Evolutionary conservation across 2,797 vertebrate species (phyloP).

Genomic region (Scyliorhinus canicula): DNA sequence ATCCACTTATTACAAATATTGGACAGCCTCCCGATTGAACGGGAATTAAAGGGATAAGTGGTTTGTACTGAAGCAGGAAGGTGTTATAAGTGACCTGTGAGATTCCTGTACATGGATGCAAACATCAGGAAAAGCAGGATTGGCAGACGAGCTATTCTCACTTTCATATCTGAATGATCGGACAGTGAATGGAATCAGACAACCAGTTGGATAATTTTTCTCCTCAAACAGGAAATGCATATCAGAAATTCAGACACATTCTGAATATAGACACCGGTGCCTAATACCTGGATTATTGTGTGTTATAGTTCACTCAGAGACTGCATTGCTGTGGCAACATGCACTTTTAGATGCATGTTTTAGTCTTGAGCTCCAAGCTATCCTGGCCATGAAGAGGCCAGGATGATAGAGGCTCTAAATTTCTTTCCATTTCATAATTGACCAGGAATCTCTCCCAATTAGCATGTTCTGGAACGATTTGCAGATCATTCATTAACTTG

Average conservation of each 20-base stretch:
- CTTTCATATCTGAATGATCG: neutral
- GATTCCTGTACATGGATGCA: neutral
- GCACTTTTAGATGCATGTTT: too few species aligned
- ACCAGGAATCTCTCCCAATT: too few species aligned
- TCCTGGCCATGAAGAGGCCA: too few species aligned
- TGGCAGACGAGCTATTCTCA: neutral
- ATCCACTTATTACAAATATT: neutral
- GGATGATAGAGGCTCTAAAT: too few species aligned
- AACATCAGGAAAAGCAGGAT: neutral
- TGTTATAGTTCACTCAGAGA: too few species aligned
- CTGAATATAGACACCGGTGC: neutral
- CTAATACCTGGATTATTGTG: neutral
- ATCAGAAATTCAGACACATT: neutral
- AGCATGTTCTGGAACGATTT: too few species aligned
- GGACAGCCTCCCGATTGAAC: neutral
- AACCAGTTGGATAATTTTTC: neutral
- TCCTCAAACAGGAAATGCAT: neutral
- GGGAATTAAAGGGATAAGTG: neutral
- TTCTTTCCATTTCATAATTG: too few species aligned
- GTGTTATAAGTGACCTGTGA: neutral
- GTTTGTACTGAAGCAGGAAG: neutral
- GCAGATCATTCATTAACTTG: too few species aligned
- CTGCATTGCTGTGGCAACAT: too few species aligned
- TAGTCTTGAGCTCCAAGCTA: too few species aligned
- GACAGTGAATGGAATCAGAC: neutral